phyloP scores from a whole-genome alignment of 2,888 invertebrate species.

The Athrips mouffetella region DNA sequence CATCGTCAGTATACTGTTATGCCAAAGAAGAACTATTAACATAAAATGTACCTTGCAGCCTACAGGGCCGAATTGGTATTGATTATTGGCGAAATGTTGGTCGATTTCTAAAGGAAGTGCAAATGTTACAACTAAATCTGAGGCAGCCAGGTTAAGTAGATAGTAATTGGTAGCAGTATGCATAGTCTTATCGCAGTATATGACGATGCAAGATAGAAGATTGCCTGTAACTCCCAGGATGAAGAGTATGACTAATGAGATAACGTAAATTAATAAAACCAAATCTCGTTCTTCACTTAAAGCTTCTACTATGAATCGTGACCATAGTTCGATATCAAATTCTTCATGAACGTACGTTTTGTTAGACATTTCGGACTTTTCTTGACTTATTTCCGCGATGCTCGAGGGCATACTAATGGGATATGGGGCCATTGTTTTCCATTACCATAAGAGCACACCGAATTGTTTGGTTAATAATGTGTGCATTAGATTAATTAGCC shows the following conservation, averaged over 20 bases:
- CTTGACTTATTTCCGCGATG: neutral
- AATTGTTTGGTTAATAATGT: neutral
- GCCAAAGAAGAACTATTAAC: slow-evolving; percentile 44
- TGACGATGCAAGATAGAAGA: slow-evolving; percentile 59
- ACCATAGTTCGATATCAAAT: slow-evolving; percentile 56
- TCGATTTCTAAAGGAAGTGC: slow-evolving; percentile 46
- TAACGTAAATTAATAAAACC: slow-evolving; percentile 28
- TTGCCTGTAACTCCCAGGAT: slow-evolving; percentile 49
- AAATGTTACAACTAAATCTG: slow-evolving; percentile 54
- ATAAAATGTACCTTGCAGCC: slow-evolving; percentile 49
- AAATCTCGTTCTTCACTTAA: slow-evolving; percentile 31
- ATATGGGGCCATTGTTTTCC: neutral
- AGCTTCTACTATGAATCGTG: slow-evolving; percentile 32
- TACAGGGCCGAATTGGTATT: slow-evolving; percentile 31
- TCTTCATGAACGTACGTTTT: slow-evolving; percentile 57
- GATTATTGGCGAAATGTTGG: slow-evolving; percentile 29
- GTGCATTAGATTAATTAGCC: slow-evolving; percentile 9
- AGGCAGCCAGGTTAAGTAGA: slow-evolving; percentile 58
- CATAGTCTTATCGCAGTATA: slow-evolving; percentile 57
- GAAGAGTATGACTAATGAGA: slow-evolving; percentile 36
- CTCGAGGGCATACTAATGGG: neutral
- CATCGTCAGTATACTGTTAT: slow-evolving; percentile 51
- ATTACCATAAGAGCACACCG: neutral
- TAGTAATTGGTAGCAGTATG: slow-evolving; percentile 64
- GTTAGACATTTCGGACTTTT: slow-evolving; percentile 23